These are phyloP conservation scores for Venustaconcha ellipsiformis DNA, from an alignment of 1,140 invertebrate species.

Conservation along the genomic window DNA sequence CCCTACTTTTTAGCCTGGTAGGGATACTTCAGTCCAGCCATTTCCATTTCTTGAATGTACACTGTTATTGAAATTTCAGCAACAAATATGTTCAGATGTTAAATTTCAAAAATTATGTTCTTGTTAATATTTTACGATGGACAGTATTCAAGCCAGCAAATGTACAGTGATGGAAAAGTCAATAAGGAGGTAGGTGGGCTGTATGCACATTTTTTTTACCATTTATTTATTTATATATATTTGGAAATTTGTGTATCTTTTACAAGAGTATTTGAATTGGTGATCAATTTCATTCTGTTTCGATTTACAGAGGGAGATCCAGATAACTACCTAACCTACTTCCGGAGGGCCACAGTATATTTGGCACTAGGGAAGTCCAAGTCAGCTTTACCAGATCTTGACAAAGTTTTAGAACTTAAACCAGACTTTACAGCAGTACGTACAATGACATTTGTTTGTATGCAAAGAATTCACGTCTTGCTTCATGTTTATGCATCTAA, in stretches of 20 bases:
- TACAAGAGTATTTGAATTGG: not conserved
- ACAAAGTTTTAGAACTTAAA: slow-evolving; percentile 91
- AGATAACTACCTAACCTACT: slow-evolving; percentile 91
- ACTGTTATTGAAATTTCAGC: no score
- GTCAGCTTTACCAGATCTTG: slow-evolving; percentile 93
- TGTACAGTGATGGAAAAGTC: no score
- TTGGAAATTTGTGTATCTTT: not conserved
- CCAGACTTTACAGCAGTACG: slow-evolving; percentile 89
- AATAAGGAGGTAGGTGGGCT: no score
- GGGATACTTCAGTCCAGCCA: no score
- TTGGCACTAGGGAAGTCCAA: slow-evolving; percentile 96
- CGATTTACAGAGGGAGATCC: slow-evolving; percentile 90
- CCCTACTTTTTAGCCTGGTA: no score
- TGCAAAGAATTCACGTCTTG: not conserved
- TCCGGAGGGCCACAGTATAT: slow-evolving; percentile 91
- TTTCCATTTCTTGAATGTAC: no score
- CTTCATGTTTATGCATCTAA: not conserved
- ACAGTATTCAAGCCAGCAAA: no score
- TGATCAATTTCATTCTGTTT: slow-evolving; percentile 3
- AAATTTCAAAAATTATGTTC: no score
- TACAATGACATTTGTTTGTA: slow-evolving; percentile 29
- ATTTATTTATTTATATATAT: not conserved
- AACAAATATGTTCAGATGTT: no score
- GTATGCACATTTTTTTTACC: not conserved
- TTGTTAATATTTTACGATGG: no score